Percentiles rank a stretch among this genome's conserved stretches.
phyloP scores from a whole-genome alignment of 1,140 invertebrate genomes.

The Amyelois transitella region DNA sequence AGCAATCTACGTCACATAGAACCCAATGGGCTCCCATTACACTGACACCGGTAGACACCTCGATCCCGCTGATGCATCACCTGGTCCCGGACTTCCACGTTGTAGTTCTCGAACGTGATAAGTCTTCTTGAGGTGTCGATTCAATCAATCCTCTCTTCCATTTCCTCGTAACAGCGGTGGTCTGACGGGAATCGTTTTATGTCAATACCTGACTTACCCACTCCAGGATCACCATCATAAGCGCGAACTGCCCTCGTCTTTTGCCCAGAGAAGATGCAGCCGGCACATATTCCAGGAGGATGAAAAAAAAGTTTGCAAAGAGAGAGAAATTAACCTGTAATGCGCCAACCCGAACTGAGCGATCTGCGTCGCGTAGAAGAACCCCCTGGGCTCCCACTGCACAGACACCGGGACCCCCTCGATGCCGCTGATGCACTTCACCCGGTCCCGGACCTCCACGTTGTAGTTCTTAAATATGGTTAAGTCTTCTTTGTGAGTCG shows the following conservation, averaged over 20 bases:
- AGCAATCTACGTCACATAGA: slow-evolving; percentile 99
- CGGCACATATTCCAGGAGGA: too few relatives aligned
- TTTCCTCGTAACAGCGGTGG: too few relatives aligned
- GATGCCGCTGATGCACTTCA: slow-evolving; percentile 94
- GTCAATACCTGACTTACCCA: too few relatives aligned
- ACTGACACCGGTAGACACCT: slow-evolving; percentile 95
- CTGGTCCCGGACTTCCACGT: slow-evolving; percentile 94
- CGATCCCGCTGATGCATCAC: slow-evolving; percentile 95
- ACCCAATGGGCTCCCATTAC: slow-evolving; percentile 95
- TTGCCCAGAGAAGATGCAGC: too few relatives aligned
- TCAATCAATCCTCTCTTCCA: too few relatives aligned
- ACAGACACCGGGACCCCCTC: slow-evolving; percentile 95
- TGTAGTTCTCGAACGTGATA: slow-evolving; percentile 98
- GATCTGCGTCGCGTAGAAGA: slow-evolving; percentile 99
- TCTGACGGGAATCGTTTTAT: too few relatives aligned
- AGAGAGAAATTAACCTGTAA: slow-evolving; percentile 71
- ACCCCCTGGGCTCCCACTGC: slow-evolving; percentile 95
- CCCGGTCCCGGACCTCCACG: slow-evolving; percentile 94
- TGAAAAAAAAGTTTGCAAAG: too few relatives aligned
- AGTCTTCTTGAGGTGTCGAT: too few relatives aligned
- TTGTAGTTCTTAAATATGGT: slow-evolving; percentile 99
- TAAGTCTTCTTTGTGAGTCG: slow-evolving; percentile 93
- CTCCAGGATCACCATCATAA: too few relatives aligned
- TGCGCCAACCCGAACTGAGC: slow-evolving; percentile 98
- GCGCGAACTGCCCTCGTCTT: too few relatives aligned